Evolutionary conservation across 2,888 invertebrate genomes (phyloP), one percentile per base, ranked within the genome.

Genomic region (Argyra leucocephala): DNA sequence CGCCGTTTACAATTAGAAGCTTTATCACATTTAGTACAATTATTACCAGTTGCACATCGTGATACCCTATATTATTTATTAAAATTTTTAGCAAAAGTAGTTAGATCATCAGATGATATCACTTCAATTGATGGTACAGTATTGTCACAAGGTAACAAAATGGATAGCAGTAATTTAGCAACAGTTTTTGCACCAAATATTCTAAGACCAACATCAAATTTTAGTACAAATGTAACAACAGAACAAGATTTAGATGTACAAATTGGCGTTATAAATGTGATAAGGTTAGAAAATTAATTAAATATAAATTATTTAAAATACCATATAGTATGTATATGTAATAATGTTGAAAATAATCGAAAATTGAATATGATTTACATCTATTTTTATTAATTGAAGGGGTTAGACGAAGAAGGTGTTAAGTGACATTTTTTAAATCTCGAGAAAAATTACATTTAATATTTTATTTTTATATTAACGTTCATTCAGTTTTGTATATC

Each of bases 121-220:
- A 69, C 64, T 15, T 66, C 66, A 21, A 65, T 62, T 61, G 72
- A 75, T 65, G 77, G 76, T 9, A 71, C 64, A 15, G 64, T 75
- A 58, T 69, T 75, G 22, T 67, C 72, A 22, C 66, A 36, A 18
- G 96, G 96, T 1, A 96, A 96, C 81, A 93, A 91, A 82, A 96
- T 96, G 96, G 93, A 95, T 78, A 88, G 91, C 61, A 89, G 87
- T 64, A 96, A 96, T 78, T 81, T 96, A 69, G 96, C 96, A 0
- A 96, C 94, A 0, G 86, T 96, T 57, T 93, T 96, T 78, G 96
- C 96, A 2, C 96, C 96, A 0, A 96, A 95, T 74, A 90, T 96
- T 73, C 84, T 96, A 65, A 93, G 94, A 74, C 87, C 86, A 73
- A 85, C 88, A 70, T 59, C 23, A 59, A n/a, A n/a, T n/a, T n/a